Evolutionary conservation across 2,113 vertebrate species (phyloP), one percentile per base, ranked within the genome.

Genomic region (Thamnophis sirtalis): DNA sequence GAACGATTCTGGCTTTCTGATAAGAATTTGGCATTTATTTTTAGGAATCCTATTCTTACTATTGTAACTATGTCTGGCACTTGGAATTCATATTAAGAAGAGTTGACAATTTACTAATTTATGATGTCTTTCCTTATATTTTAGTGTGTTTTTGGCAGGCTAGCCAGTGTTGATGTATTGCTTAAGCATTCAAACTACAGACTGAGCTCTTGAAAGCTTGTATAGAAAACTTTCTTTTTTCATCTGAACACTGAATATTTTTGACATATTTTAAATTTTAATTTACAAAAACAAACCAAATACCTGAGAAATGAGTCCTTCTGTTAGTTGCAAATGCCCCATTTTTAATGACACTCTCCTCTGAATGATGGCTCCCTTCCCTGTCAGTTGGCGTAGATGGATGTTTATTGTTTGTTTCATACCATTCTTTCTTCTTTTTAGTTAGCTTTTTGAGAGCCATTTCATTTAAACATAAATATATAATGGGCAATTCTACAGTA

Each of bases 21-120:
- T 91, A 95, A 95, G 17, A 93, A 87, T 93, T 94, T 96, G 92
- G 56, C 86, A 94, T 90, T 95, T 95, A 92, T 93, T 94, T 94
- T 96, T 95, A 93, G 96, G 91, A 94, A 97, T 94, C 95, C 96
- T 97, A 94, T 63, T 97, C 96, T 96, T 96, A 92, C 94, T 94
- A 95, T 96, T 95, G 91, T 92, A 96, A 93, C 91, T 91, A 88
- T 95, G 95, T 95, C 97, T 97, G 96, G 94, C 95, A 95, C 96
- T 93, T 94, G 94, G 87, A 93, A 96, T 95, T 95, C 58, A 85
- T 95, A 97, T 96, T 96, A 96, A 90, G 94, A 95, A 88, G 93
- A 96, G 94, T 96, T 95, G 95, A 97, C 95, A 97, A 95, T 95
- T 97, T 95, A 96, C 96, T 97, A 97, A 97, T 97, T 97, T 97